A percentile compares a stretch with the other conserved stretches of the same genome.
phyloP scores from a whole-genome alignment of 1,140 invertebrate genomes.

The Apis mellifera region Amel_HAv3.1 CM009935.2:8666501-8667000 shows the following conservation, averaged over 20 bases:
- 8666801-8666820: no score
- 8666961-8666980: not conserved
- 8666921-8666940: constrained; percentile 45
- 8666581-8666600: constrained; percentile 61
- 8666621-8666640: constrained; percentile 55
- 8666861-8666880: constrained; percentile 16
- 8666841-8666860: no score
- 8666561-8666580: constrained; percentile 31
- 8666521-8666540: no score
- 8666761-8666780: constrained; percentile 31
- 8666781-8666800: no score
- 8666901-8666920: constrained; percentile 62
- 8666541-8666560: not conserved
- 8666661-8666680: constrained; percentile 50
- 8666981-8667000: no score
- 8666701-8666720: constrained; percentile 40
- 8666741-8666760: constrained; percentile 57
- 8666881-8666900: constrained; percentile 56
- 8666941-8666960: constrained; percentile 17
- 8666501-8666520: constrained; percentile 28
- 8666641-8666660: constrained; percentile 26
- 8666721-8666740: constrained; percentile 56
- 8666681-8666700: constrained; percentile 34
- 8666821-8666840: no score
- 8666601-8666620: constrained; percentile 48